Conservation (phyloP, 2,797 vertebrate genomes). For the Channa striata region DNA sequence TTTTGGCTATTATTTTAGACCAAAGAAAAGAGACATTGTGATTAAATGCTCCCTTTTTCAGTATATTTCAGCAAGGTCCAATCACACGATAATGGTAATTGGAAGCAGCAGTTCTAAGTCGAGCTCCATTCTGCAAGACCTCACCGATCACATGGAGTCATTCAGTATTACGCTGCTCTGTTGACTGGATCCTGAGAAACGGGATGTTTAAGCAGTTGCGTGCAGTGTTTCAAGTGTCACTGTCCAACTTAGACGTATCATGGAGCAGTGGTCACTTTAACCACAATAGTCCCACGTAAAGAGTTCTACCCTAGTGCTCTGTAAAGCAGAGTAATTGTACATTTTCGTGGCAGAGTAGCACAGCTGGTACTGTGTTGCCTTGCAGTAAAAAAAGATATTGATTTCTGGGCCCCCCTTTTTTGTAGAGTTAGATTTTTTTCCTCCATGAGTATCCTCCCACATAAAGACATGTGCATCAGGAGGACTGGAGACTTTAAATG, state of each 20-base stretch:
- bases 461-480: constrained; percentile 28
- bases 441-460: constrained; percentile 28
- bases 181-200: constrained; percentile 43
- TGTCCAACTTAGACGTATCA: constrained; percentile 22
- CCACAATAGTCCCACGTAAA: constrained; percentile 22
- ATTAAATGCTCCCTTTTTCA: constrained; percentile 43
- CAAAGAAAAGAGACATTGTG: constrained; percentile 34
- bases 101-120: constrained; percentile 17
- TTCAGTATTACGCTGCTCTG: constrained; percentile 22
- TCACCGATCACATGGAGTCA: constrained; percentile 48
- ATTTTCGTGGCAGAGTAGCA: constrained; percentile 26
- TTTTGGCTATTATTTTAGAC: constrained; percentile 33
- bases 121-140: constrained; percentile 30
- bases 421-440: constrained; percentile 22
- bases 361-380: constrained; percentile 25
- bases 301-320: not conserved
- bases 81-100: constrained; percentile 21
- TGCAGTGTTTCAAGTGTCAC: constrained; percentile 21
- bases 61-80: constrained; percentile 17
- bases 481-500: constrained; percentile 28
- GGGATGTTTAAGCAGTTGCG: constrained; percentile 42
- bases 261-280: constrained; percentile 9
- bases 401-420: constrained; percentile 26
- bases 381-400: constrained; percentile 7
- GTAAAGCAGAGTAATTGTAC: constrained; percentile 22